Percentiles rank a stretch among this genome's conserved stretches.
These are phyloP conservation scores for Tinea semifulvella DNA, from an alignment of 2,888 invertebrate species.

Conservation along the genomic window DNA sequence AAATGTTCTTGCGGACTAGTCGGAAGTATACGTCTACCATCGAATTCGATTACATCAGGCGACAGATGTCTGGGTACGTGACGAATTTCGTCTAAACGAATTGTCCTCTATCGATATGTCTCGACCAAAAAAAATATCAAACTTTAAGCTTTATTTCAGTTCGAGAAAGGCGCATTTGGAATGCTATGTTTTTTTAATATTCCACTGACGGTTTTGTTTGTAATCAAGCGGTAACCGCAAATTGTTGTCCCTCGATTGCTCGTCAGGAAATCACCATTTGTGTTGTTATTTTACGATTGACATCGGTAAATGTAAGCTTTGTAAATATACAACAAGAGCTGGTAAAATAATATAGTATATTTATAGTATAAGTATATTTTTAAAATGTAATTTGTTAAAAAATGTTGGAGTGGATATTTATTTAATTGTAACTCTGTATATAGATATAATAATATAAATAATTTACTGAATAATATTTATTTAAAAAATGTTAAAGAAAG, in stretches of 20 bases:
- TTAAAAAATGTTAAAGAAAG: no score
- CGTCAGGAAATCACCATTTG: slow-evolving; percentile 63
- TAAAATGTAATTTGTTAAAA: no score
- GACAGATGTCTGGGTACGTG: slow-evolving; percentile 65
- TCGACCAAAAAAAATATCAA: slow-evolving; percentile 17
- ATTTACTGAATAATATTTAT: no score
- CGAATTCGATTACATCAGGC: slow-evolving; percentile 51
- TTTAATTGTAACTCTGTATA: no score
- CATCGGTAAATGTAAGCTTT: slow-evolving; percentile 32
- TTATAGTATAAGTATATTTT: no score
- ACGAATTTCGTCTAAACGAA: slow-evolving; percentile 58
- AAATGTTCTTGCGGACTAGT: slow-evolving; percentile 14
- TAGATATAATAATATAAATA: no score
- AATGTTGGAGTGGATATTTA: no score
- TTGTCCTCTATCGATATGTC: slow-evolving; percentile 30
- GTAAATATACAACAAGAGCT: no score
- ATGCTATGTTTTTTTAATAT: slow-evolving; percentile 25
- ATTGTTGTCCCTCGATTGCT: slow-evolving; percentile 65
- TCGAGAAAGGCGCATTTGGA: slow-evolving; percentile 24
- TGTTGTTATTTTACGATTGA: slow-evolving; percentile 56
- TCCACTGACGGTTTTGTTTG: slow-evolving; percentile 46
- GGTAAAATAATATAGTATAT: no score
- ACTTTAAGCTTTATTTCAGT: slow-evolving; percentile 21
- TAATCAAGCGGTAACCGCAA: slow-evolving; percentile 65
- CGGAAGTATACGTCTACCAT: slow-evolving; percentile 30